Percentiles rank a stretch among this genome's conserved stretches.
These are phyloP conservation scores for Peromyscus maniculatus DNA, from an alignment of 2,113 vertebrate species.

Conservation along the genomic window DNA sequence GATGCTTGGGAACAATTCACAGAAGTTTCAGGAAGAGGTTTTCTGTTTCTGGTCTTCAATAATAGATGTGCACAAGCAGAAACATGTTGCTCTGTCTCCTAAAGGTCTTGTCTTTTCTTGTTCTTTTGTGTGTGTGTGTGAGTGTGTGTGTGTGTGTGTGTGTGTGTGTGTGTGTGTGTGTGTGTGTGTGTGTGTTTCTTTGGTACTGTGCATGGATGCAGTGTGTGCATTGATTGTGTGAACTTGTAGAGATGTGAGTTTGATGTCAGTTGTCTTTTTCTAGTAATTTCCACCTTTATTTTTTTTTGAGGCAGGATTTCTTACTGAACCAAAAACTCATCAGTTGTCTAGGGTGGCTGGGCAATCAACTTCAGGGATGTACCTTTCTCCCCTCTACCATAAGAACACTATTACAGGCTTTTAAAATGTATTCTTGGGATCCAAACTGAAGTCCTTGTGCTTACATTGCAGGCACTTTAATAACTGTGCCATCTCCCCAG, in stretches of 20 bases:
- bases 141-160: not conserved
- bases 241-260: not conserved
- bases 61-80: constrained; percentile 12
- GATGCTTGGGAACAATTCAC: not conserved
- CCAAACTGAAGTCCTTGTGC: not conserved
- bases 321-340: not conserved
- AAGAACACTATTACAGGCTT: not conserved
- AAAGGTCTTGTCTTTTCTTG: not conserved
- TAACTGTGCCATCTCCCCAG: not conserved
- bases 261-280: not conserved
- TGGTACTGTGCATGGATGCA: not conserved
- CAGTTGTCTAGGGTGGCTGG: not conserved
- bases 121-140: too few species aligned
- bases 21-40: not conserved
- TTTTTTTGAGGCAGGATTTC: too few species aligned
- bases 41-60: constrained; percentile 3
- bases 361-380: not conserved
- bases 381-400: not conserved
- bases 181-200: not conserved
- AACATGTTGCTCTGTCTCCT: constrained; percentile 8
- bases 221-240: not conserved
- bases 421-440: too few species aligned
- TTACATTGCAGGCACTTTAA: not conserved
- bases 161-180: not conserved
- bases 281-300: not conserved